Conservation (phyloP, 2,888 invertebrate species). For the Cheilosia impressa region DNA sequence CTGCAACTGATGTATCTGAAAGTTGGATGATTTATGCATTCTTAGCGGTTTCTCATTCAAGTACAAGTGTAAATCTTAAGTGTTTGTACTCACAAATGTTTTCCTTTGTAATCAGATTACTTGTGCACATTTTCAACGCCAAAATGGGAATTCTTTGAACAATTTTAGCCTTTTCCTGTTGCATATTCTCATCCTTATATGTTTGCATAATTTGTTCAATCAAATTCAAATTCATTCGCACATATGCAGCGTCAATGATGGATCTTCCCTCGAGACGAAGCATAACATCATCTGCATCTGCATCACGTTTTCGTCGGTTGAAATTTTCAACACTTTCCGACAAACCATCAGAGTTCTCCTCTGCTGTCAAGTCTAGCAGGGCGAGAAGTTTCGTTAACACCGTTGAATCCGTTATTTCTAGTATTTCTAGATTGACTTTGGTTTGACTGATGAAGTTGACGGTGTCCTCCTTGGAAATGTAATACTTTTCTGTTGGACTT, state of each 20-base stretch:
- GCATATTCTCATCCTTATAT: slow-evolving; percentile 47
- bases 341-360: slow-evolving; percentile 23
- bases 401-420: slow-evolving; percentile 36
- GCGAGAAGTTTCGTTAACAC: slow-evolving; percentile 65
- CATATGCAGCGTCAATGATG: slow-evolving; percentile 63
- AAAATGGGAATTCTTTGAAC: slow-evolving; percentile 52
- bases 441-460: slow-evolving; percentile 62
- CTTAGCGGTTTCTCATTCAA: too few species aligned
- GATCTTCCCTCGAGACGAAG: slow-evolving; percentile 57
- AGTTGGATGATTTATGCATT: not conserved
- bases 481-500: slow-evolving; percentile 65
- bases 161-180: slow-evolving; percentile 57
- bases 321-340: slow-evolving; percentile 44
- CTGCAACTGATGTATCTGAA: slow-evolving; percentile 56
- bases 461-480: slow-evolving; percentile 66
- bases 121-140: slow-evolving; percentile 65
- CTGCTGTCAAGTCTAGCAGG: slow-evolving; percentile 56
- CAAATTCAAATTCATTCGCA: slow-evolving; percentile 62
- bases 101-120: slow-evolving; percentile 67
- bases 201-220: slow-evolving; percentile 56
- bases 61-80: too few species aligned
- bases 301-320: slow-evolving; percentile 38
- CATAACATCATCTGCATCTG: slow-evolving; percentile 17
- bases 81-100: slow-evolving; percentile 52
- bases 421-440: slow-evolving; percentile 58